Percentiles rank a stretch among this genome's conserved stretches.
These are phyloP conservation scores for Torymus texanus DNA, from an alignment of 2,888 invertebrate species.

Conservation along the genomic window DNA sequence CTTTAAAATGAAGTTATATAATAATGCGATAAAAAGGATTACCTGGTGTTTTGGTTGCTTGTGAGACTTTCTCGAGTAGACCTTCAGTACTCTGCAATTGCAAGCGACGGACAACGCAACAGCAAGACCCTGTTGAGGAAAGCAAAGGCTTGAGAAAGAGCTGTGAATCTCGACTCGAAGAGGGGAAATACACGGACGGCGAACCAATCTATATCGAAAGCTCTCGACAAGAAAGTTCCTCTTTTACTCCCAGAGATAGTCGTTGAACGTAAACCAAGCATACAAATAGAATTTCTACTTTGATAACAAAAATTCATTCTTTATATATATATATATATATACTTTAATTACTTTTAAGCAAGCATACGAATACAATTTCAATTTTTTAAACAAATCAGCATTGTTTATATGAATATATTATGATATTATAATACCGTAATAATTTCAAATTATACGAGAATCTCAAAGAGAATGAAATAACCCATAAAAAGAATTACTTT, in stretches of 20 bases:
- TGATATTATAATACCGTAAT: not conserved
- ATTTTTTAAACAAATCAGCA: too few species aligned
- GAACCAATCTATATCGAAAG: conserved; percentile 27
- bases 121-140: conserved; percentile 77
- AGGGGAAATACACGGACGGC: not conserved
- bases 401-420: not conserved
- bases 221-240: conserved; percentile 4
- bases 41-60: conserved; percentile 72
- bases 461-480: not conserved
- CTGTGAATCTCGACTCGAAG: not conserved
- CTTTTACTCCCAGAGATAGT: not conserved
- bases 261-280: conserved; percentile 8
- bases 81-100: conserved; percentile 76
- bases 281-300: conserved; percentile 6
- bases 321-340: not conserved
- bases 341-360: too few species aligned
- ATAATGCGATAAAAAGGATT: conserved; percentile 31
- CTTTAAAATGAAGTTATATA: too few species aligned
- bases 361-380: too few species aligned
- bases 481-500: too few species aligned
- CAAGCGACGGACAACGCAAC: conserved; percentile 81
- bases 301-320: not conserved
- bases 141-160: conserved; percentile 21
- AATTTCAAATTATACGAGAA: too few species aligned
- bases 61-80: conserved; percentile 72